Evolutionary conservation across 2,797 vertebrate species (phyloP), one percentile per base, ranked within the genome.

Genomic region (Sebastolobus alascanus): DNA sequence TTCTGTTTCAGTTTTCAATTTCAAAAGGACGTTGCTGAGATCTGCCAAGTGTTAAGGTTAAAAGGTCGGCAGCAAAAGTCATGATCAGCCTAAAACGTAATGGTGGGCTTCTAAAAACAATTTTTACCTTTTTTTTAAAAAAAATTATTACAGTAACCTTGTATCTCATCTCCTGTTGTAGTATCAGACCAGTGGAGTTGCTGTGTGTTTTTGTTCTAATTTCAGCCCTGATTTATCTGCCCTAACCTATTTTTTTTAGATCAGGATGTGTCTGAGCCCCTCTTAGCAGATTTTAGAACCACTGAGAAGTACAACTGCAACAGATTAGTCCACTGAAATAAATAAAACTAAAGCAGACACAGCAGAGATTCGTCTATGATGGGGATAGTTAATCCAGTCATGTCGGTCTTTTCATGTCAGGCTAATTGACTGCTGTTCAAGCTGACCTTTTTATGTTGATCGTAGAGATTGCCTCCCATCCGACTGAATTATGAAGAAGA

Each of bases 241-340:
- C 64, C 75, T 68, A 68, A 72, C 71, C 79, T 85, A 27, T 73
- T 85, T 84, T 87, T 81, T 82, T 76, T 40, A 72, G 72, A 75
- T 79, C 68, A 65, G 33, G 52, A 74, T 58, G 59, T 75, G 84
- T 86, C 84, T 90, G 85, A 88, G 75, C 73, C 59, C 40, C 54
- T 87, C 68, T 85, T 79, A 84, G 78, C 71, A 89, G 73, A 84
- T 85, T 82, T 85, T 70, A 29, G 56, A 87, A 33, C 20, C 16
- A 22, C 64, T 46, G 16, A 38, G 78, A 79, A 67, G 68, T 37
- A 65, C 54, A 65, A 59, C 55, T 56, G 64, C 65, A n/a, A 13
- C 86, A 73, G 84, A 89, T 88, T 86, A 92, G 55, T 84, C 68
- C 52, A 8, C 55, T 78, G 46, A 79, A 86, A 88, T 68, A 43